phyloP scores from a whole-genome alignment of 2,113 vertebrate species.

The Axis porcinus region DNA sequence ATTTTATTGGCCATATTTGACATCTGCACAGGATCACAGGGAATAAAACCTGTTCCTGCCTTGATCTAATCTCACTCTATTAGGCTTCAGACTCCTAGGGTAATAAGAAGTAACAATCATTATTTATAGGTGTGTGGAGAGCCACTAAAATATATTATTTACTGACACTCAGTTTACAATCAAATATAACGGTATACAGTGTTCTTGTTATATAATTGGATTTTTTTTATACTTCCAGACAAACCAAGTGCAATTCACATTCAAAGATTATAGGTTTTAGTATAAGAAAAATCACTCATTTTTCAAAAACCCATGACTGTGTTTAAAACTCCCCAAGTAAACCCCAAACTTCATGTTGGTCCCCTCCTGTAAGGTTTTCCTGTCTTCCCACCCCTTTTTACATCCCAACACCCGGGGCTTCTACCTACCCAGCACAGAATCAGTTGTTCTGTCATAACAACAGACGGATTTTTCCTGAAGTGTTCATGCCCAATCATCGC shows the following conservation, averaged over 20 bases:
- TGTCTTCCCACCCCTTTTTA: background rate
- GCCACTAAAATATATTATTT: background rate
- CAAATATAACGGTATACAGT: conserved; percentile 26
- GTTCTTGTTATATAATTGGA: conserved; percentile 1
- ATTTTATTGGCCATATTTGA: conserved; percentile 55
- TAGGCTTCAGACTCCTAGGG: conserved; percentile 51
- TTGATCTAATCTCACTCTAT: conserved; percentile 42
- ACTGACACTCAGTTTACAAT: conserved; percentile 49
- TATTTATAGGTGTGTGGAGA: conserved; percentile 57
- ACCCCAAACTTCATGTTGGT: background rate
- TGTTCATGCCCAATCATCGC: background rate
- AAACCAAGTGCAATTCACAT: background rate
- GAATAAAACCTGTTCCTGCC: conserved; percentile 71
- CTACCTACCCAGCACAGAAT: background rate
- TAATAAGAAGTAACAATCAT: conserved; percentile 57
- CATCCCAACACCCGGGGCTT: background rate
- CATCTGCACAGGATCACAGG: conserved; percentile 60
- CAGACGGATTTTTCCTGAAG: background rate
- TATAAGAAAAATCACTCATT: background rate
- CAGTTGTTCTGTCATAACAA: background rate
- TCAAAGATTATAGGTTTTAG: background rate
- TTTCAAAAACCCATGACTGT: background rate
- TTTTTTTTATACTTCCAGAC: background rate
- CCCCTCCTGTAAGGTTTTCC: background rate
- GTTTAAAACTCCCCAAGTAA: background rate